phyloP scores from a whole-genome alignment of 2,113 vertebrate species.

The Pteropus alecto region DNA sequence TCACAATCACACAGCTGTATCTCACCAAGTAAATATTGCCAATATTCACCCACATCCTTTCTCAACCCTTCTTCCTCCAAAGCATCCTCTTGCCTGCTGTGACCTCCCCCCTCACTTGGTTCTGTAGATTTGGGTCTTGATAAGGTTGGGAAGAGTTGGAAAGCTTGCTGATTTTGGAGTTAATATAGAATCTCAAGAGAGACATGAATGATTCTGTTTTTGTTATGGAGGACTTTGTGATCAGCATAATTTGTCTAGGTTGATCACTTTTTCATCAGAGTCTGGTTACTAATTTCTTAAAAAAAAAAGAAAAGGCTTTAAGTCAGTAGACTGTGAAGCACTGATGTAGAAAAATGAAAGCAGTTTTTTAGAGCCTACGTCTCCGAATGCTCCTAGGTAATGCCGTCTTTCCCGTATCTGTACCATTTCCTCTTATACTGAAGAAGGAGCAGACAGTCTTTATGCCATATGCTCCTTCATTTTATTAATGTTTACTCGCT shows the following conservation, averaged over 20 bases:
- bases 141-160: not conserved
- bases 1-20: not conserved
- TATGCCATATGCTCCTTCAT: not conserved
- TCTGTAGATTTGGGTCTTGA: not conserved
- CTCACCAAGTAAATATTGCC: not conserved
- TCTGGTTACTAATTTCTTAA: conserved; percentile 31
- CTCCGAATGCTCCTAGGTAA: not conserved
- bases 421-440: not conserved
- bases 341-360: not conserved
- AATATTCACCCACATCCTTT: not conserved
- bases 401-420: not conserved
- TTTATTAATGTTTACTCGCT: not conserved
- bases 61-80: not conserved
- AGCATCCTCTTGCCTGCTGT: no score
- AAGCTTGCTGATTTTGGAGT: not conserved
- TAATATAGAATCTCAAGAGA: not conserved
- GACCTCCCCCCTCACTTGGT: accelerated
- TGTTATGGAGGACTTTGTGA: not conserved
- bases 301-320: not conserved
- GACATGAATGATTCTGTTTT: not conserved
- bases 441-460: not conserved
- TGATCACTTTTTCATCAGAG: conserved; percentile 43
- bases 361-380: not conserved
- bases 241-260: not conserved
- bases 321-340: not conserved